Percentiles rank a stretch among this genome's conserved stretches.
Conservation (phyloP, 2,888 invertebrate genomes). For the Cephus spinipes region DNA sequence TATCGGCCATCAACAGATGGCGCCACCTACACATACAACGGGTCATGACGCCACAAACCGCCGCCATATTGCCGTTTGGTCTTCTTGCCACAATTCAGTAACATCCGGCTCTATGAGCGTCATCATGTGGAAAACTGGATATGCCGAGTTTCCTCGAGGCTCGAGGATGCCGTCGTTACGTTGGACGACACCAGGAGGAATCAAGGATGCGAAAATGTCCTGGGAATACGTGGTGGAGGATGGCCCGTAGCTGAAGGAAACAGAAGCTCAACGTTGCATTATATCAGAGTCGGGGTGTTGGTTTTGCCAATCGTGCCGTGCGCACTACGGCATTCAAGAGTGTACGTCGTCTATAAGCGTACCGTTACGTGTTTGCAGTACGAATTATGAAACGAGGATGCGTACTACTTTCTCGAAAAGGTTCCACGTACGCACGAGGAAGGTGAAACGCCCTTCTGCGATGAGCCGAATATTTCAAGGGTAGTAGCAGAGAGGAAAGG, state of each 20-base stretch:
- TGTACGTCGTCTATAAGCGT: slow-evolving; percentile 33
- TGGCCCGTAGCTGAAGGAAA: not conserved
- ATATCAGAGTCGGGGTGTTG: slow-evolving; percentile 18
- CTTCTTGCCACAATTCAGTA: not conserved
- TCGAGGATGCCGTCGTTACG: not conserved
- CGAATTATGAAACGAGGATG: slow-evolving; percentile 42
- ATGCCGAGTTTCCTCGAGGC: not conserved
- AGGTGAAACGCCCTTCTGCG: slow-evolving; percentile 20
- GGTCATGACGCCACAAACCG: not conserved
- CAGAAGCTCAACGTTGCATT: not conserved
- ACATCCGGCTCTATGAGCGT: not conserved
- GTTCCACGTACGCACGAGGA: slow-evolving; percentile 25
- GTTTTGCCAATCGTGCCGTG: slow-evolving; percentile 29
- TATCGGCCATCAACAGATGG: not conserved
- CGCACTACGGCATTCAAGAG: slow-evolving; percentile 20
- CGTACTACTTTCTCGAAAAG: slow-evolving; percentile 41
- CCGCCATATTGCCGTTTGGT: not conserved
- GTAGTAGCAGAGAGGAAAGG: slow-evolving; percentile 6
- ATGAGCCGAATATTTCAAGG: slow-evolving; percentile 16
- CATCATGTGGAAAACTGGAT: not conserved
- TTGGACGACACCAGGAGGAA: not conserved
- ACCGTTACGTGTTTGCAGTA: slow-evolving; percentile 40
- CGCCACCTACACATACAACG: not conserved
- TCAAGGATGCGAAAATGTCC: not conserved
- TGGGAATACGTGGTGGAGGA: not conserved